Base-by-base conservation (phyloP, 2,888 invertebrate genomes). In the Rambutsinella grinnellia region DNA sequence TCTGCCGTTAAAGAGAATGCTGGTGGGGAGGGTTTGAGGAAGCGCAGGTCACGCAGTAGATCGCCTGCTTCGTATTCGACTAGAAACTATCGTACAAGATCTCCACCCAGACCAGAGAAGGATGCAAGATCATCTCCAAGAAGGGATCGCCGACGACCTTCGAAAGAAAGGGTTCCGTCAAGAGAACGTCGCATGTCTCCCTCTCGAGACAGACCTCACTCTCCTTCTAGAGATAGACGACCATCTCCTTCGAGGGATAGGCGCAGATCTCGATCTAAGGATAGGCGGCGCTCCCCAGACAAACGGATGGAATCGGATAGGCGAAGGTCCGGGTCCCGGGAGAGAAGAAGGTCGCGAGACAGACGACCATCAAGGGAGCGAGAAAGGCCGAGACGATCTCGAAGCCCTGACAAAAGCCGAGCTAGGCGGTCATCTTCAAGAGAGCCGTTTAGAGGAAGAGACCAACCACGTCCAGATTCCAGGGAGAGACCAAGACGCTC, bases 321-420 rank as follows among this genome's bases (percentile, higher is more conserved):
- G 57, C 47, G 62, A n/a, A 19, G 66, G 21, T 65, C 69, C 10
- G 26, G 44, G 15, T 62, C 74, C 10, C 24, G 63, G 28, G 58
- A 78, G 13, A 54, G 75, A 8, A 17, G 47, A 10, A 24, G 61
- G 13, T 47, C 62, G 2, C 17, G 8, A 0, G 24, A 46, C 1
- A 15, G 26, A 1, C 28, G 44, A 0, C 36, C 63, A 27, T 1
- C 36, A 23, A 58, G 19, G 6, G 44, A 58, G 56, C 27, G 76
- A 27, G 46, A 47, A 15, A 66, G 70, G 24, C 58, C 67, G 15
- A 68, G 62, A 17, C 23, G 71, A 36, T 75, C 74, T 93, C 56
- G 89, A 92, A 72, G 80, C 76, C 24, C 66, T 70, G 24, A 65
- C 71, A 19, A 86, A 77, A 85, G 85, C 0, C 86, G 86, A 56